A percentile compares a stretch with the other conserved stretches of the same genome.
These are phyloP conservation scores for Onchidella celtica DNA, from an alignment of 2,888 invertebrate genomes.

Conservation along the genomic window DNA sequence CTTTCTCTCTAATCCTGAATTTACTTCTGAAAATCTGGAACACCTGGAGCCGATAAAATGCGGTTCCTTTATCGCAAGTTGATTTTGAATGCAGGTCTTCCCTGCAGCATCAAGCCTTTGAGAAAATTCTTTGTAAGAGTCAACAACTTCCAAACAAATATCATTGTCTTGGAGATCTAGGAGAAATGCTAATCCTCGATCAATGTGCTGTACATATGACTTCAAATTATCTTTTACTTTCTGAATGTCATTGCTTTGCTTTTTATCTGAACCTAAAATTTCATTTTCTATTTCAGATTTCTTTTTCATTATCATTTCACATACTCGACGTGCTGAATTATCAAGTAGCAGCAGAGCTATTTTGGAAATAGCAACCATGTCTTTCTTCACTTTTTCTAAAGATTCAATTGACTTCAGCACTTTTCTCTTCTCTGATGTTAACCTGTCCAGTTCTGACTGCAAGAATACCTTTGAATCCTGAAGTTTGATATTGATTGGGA, in stretches of 20 bases:
- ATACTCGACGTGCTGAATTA: conserved; percentile 57
- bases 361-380: conserved; percentile 56
- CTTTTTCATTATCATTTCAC: conserved; percentile 56
- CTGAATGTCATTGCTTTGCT: conserved; percentile 49
- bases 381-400: conserved; percentile 57
- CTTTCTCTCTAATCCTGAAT: conserved; percentile 16
- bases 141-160: conserved; percentile 67
- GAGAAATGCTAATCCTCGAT: conserved; percentile 63
- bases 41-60: not conserved
- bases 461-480: conserved; percentile 59
- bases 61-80: not conserved
- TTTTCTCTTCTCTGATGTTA: conserved; percentile 57
- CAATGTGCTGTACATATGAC: conserved; percentile 47
- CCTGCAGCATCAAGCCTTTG: conserved; percentile 32
- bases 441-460: conserved; percentile 64
- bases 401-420: conserved; percentile 54
- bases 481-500: conserved; percentile 65
- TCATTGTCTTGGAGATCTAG: conserved; percentile 69
- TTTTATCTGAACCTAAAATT: conserved; percentile 57
- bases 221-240: conserved; percentile 28
- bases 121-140: conserved; percentile 55
- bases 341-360: conserved; percentile 57
- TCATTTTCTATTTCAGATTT: conserved; percentile 56
- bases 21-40: not conserved
- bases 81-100: conserved; percentile 21